A percentile compares a stretch with the other conserved stretches of the same genome.
These are phyloP conservation scores for Lordiphosa mommai DNA, from an alignment of 1,140 invertebrate genomes.

Conservation along the genomic window DNA sequence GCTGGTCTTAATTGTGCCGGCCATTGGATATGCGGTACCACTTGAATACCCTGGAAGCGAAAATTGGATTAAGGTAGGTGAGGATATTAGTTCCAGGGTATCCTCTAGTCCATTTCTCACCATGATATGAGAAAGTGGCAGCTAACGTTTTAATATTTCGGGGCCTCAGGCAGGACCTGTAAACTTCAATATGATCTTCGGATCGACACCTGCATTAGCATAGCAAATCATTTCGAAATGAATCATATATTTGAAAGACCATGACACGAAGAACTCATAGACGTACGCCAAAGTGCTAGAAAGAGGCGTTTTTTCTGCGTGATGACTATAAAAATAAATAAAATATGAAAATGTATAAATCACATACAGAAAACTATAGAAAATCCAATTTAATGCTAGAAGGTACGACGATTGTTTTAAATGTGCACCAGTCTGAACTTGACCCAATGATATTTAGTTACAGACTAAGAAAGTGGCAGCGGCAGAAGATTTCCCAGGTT, in stretches of 20 bases:
- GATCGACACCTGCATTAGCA: slow-evolving; percentile 40
- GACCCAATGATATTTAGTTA: slow-evolving; percentile 77
- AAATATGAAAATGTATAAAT: slow-evolving; percentile 69
- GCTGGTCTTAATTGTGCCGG: slow-evolving; percentile 13
- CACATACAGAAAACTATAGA: slow-evolving; percentile 45
- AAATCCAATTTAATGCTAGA: slow-evolving; percentile 31
- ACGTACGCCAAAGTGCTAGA: slow-evolving; percentile 36
- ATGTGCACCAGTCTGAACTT: slow-evolving; percentile 55
- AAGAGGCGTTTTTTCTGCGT: slow-evolving; percentile 54
- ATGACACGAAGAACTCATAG: slow-evolving; percentile 32
- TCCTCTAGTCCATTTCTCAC: slow-evolving; percentile 6
- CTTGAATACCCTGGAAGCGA: slow-evolving; percentile 1
- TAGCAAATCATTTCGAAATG: slow-evolving; percentile 63
- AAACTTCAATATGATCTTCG: slow-evolving; percentile 22
- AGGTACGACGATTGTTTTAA: slow-evolving; percentile 60
- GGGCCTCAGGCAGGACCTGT: slow-evolving; percentile 8
- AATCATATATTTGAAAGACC: slow-evolving; percentile 53
- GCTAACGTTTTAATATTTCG: neutral
- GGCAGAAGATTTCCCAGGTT: slow-evolving; percentile 27
- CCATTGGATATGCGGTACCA: neutral
- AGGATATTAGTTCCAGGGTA: neutral
- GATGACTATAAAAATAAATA: slow-evolving; percentile 57
- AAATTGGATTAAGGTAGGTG: slow-evolving; percentile 1
- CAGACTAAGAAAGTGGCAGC: slow-evolving; percentile 56
- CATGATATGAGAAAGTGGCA: slow-evolving; percentile 48